Base-by-base conservation (phyloP, 2,888 invertebrate genomes). In the Andrena minutula region DNA sequence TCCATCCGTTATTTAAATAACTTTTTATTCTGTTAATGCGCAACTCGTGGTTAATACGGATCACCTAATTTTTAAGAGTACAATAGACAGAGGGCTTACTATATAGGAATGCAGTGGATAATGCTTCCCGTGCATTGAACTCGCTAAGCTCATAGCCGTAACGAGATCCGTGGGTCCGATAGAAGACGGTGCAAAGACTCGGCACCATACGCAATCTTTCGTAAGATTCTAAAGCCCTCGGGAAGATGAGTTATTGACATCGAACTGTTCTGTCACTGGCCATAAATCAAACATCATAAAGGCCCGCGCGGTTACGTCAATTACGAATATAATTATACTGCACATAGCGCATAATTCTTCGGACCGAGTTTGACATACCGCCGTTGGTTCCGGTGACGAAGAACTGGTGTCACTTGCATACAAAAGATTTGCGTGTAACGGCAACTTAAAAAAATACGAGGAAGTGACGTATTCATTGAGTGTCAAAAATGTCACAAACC, bases 351-450 rank as follows among this genome's bases (percentile, higher is more conserved):
- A 49, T 74, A 73, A 73, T 79, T 69, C 72, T 26, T 51, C 35
- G 73, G 69, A 60, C 60, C 41, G 30, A 79, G 75, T 49, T 58
- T 53, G 63, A 72, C 63, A 64, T 30, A 63, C 35, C 66, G 28
- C 32, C 23, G 72, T 49, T 30, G 73, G 69, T 80, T 82, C 76
- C 75, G 81, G 69, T 69, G 75, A 70, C 64, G 72, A 49, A 41
- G 16, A 30, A 61, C 53, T 49, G 73, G 16, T 70, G 60, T 65
- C 80, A n/a, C 35, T 35, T 35, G 81, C 76, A 83, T 83, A 81
- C 73, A 83, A 81, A 83, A 73, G 30, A 74, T 60, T 16, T 1
- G 16, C 5, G 41, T 0, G 47, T 83, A 83, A 83, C 82, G 82
- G 82, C 70, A 76, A 35, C 58, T 26, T 56, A 6, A 66, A 70